Conservation (phyloP, 2,888 invertebrate genomes). For the Phyto melanocephala region DNA sequence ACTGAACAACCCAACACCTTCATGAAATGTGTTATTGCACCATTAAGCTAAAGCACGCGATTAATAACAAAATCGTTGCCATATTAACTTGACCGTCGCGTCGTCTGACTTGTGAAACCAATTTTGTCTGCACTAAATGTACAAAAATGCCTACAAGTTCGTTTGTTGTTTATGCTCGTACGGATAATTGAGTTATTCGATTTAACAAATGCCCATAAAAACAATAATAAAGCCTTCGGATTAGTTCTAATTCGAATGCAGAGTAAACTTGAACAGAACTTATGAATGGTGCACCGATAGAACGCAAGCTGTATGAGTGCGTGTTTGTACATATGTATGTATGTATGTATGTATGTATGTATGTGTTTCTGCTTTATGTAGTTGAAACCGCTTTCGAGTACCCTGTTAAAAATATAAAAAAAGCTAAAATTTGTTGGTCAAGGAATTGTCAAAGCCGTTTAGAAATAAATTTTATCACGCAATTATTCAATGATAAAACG, state of each 20-base stretch:
- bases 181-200: constrained; percentile 78
- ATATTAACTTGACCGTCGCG: constrained; percentile 48
- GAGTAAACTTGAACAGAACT: background rate
- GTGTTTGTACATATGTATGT: too few relatives aligned
- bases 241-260: background rate
- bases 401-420: too few relatives aligned
- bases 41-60: constrained; percentile 78
- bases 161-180: constrained; percentile 39
- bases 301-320: background rate
- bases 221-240: constrained; percentile 30
- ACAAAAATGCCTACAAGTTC: too few relatives aligned
- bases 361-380: too few relatives aligned
- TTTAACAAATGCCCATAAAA: constrained; percentile 59
- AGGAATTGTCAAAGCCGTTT: too few relatives aligned
- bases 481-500: too few relatives aligned
- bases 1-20: constrained; percentile 58
- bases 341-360: too few relatives aligned
- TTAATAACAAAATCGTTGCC: constrained; percentile 75
- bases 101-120: constrained; percentile 43
- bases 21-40: constrained; percentile 76
- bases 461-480: too few relatives aligned
- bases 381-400: too few relatives aligned
- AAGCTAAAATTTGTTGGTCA: too few relatives aligned
- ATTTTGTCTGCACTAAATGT: constrained; percentile 74
- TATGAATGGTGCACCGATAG: background rate